Percentiles rank a stretch among this genome's conserved stretches.
These are phyloP conservation scores for Tinea trinotella DNA, from an alignment of 2,888 invertebrate species.

Conservation along the genomic window DNA sequence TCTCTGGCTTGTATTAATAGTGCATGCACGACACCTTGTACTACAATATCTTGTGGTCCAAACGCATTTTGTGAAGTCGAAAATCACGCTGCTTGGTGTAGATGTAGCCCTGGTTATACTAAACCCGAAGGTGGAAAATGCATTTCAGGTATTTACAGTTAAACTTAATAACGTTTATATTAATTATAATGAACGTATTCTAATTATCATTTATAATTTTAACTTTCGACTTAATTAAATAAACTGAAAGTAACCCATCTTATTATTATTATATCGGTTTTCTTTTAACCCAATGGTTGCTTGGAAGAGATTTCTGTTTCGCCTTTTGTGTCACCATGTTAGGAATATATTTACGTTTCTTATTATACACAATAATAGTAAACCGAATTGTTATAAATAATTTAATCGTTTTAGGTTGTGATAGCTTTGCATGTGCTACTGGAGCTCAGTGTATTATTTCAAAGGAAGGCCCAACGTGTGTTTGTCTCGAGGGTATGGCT, in stretches of 20 bases:
- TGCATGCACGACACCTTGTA: conserved; percentile 87
- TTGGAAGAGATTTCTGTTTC: too few species aligned
- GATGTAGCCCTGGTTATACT: conserved; percentile 86
- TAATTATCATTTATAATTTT: too few species aligned
- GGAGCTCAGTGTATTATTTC: conserved; percentile 91
- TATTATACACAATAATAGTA: conserved; percentile 29
- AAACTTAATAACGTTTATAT: background rate
- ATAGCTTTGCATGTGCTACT: conserved; percentile 81
- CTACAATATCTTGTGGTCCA: conserved; percentile 81
- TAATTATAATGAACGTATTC: too few species aligned
- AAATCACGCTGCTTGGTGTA: conserved; percentile 90
- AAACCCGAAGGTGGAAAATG: conserved; percentile 87
- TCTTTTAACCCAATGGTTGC: too few species aligned
- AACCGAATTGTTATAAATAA: conserved; percentile 22
- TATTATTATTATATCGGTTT: too few species aligned
- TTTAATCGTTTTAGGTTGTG: conserved; percentile 74
- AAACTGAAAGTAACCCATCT: too few species aligned
- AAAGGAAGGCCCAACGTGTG: conserved; percentile 87
- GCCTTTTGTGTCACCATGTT: background rate
- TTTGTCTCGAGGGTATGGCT: conserved; percentile 87
- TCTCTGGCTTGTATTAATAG: conserved; percentile 85
- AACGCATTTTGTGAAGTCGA: conserved; percentile 92
- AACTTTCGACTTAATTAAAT: background rate
- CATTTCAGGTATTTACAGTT: conserved; percentile 75
- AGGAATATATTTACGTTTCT: too few species aligned